Base-by-base conservation (phyloP, 2,888 invertebrate genomes). In the Campoplex nolae region DNA sequence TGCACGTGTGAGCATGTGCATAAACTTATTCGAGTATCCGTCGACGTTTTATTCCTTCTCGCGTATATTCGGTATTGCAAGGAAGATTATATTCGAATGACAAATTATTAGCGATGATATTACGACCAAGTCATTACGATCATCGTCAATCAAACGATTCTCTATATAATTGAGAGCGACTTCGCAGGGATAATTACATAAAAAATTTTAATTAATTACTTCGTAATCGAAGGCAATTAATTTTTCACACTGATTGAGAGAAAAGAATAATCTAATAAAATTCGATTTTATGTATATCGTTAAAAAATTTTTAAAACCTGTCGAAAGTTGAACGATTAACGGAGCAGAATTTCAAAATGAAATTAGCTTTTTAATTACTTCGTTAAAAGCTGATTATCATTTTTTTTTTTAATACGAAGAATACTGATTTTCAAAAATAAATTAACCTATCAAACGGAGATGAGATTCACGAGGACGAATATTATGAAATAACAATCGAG, bases 51-150 rank as follows among this genome's bases (percentile, higher is more conserved):
- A 71, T 51, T 71, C 51, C 51, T 68, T 68, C 23, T 42, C 42
- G 18, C n/a, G 11, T 38, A 23, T 38, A 11, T 38, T 38, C 38
- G 16, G 6, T 62, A 32, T 62, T 13, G 32, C 16, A 62, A 62
- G 62, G 32, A 32, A 62, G 32, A 70, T 45, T 70, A 70, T 70
- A 70, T 48, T 48, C 45, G 28, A 62, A 32, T 62, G 70, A 70
- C 42, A 70, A 42, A 70, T 70, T n/a, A 32, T 48, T 35, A 28
- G 28, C 35, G 51, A 18, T 54, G 71, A 71, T 71, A 35, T 35
- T 18, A 32, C 32, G n/a, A 48, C 18, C 16, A 32, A 71, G 45
- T 45, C 9, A 45, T 68, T 9, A 23, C 8, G 1, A 71, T 71
- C 11, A 51, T 71, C 9, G 18, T 71, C 8, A 35, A 18, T 51